Conservation (phyloP, 2,113 vertebrate genomes). For the mouse (Mus musculus) region DNA sequence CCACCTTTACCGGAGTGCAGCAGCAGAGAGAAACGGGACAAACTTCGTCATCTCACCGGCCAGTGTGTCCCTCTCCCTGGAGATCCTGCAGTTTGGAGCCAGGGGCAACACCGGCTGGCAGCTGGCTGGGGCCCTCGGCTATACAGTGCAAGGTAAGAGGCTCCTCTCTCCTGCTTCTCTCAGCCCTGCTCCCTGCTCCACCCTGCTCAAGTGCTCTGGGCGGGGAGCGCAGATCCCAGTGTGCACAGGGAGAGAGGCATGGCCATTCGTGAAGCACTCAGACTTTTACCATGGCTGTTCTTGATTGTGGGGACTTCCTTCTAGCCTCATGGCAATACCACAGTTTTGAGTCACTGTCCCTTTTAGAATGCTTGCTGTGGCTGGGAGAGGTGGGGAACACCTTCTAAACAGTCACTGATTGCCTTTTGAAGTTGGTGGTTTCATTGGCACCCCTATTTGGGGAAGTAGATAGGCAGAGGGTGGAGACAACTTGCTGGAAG, state of each 20-base stretch:
- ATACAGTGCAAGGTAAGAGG: slow-evolving; percentile 88
- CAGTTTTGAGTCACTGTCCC: not conserved
- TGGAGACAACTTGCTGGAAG: not conserved
- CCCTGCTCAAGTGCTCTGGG: not conserved
- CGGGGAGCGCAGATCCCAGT: too few relatives aligned
- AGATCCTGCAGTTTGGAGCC: slow-evolving; percentile 93
- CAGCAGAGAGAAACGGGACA: slow-evolving; percentile 84
- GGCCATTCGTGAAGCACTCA: not conserved
- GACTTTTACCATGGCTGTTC: not conserved
- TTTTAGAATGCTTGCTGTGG: not conserved
- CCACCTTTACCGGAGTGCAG: slow-evolving; percentile 86
- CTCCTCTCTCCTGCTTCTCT: not conserved
- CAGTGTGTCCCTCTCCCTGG: slow-evolving; percentile 89
- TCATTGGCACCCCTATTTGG: not conserved
- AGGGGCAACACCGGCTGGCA: slow-evolving; percentile 89
- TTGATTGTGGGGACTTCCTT: not conserved
- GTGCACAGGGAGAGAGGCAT: not conserved
- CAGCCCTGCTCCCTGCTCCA: not conserved
- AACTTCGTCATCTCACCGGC: slow-evolving; percentile 92
- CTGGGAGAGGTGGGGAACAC: not conserved
- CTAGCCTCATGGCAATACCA: not conserved
- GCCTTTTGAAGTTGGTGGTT: not conserved
- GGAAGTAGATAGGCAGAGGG: not conserved
- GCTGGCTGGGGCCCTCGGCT: slow-evolving; percentile 90
- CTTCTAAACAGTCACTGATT: not conserved